Percentiles rank a stretch among this genome's conserved stretches.
Evolutionary conservation across 2,888 invertebrate species (phyloP).

Genomic region (Thereva nobilitata): DNA sequence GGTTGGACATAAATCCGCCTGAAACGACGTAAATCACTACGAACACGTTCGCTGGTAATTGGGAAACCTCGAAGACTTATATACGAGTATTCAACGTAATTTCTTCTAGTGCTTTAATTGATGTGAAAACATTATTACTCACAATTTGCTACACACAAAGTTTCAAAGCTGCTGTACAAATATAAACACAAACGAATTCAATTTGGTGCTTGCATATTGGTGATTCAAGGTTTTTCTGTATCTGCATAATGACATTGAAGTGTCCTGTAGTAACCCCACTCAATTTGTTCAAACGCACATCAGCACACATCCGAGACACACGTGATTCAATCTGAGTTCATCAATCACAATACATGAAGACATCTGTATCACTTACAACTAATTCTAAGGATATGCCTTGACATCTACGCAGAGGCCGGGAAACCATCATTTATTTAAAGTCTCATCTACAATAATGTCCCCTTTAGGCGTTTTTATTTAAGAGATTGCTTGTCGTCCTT

Average conservation of each 20-base stretch:
- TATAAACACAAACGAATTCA: no score
- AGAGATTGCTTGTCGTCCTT: constrained; percentile 17
- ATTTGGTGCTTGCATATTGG: no score
- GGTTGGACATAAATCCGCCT: no score
- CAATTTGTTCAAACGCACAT: constrained; percentile 42
- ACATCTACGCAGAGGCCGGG: constrained; percentile 36
- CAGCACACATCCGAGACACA: constrained; percentile 41
- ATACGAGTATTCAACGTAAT: no score
- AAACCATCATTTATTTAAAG: constrained; percentile 40
- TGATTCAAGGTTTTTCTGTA: neutral
- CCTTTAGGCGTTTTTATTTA: constrained; percentile 29
- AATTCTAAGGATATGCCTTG: constrained; percentile 43
- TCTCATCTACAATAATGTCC: constrained; percentile 36
- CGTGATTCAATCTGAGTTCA: constrained; percentile 42
- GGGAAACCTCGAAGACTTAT: no score
- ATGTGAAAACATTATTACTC: no score
- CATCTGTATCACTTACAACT: constrained; percentile 46
- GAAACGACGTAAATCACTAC: no score
- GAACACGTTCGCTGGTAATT: no score
- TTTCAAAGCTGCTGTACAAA: no score
- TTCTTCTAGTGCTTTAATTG: no score
- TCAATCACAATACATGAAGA: constrained; percentile 46
- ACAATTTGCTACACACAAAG: no score
- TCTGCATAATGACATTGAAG: constrained; percentile 9
- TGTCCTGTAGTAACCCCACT: constrained; percentile 39